These are phyloP conservation scores for Teinopalpus imperialis DNA, from an alignment of 2,888 invertebrate genomes.

Conservation along the genomic window DNA sequence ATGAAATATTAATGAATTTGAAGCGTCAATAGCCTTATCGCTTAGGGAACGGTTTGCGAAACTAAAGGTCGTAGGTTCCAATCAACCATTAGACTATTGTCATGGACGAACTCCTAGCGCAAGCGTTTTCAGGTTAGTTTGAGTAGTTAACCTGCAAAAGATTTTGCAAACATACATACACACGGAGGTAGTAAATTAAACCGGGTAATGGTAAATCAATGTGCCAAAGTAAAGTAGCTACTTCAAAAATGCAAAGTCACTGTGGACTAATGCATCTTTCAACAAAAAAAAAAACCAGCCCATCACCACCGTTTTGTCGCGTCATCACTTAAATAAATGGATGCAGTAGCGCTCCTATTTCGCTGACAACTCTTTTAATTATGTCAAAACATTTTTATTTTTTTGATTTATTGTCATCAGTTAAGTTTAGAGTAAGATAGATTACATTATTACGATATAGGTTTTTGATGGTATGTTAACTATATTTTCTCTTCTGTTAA, in stretches of 20 bases:
- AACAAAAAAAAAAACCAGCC: constrained; percentile 8
- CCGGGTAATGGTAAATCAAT: no score
- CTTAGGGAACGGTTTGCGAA: no score
- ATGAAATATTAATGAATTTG: no score
- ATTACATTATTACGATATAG: background rate
- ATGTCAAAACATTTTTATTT: constrained; percentile 37
- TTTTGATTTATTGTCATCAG: constrained; percentile 15
- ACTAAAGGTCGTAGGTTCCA: no score
- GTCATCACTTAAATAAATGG: constrained; percentile 39
- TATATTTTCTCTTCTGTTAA: constrained; percentile 4
- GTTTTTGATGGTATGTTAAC: background rate
- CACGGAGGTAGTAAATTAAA: no score
- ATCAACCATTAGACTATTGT: no score
- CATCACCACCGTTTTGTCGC: constrained; percentile 29
- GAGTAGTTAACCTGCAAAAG: no score
- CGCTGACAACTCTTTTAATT: constrained; percentile 27
- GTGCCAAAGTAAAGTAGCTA: constrained; percentile 23
- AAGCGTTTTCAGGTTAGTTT: no score
- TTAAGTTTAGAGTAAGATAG: constrained; percentile 6
- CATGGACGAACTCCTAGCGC: no score
- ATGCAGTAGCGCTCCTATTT: constrained; percentile 31
- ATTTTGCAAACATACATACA: no score
- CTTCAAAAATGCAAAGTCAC: constrained; percentile 28
- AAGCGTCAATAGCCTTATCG: no score
- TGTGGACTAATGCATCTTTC: constrained; percentile 28